These are phyloP conservation scores for Nasonia giraulti DNA, from an alignment of 1,140 invertebrate genomes.

Conservation along the genomic window DNA sequence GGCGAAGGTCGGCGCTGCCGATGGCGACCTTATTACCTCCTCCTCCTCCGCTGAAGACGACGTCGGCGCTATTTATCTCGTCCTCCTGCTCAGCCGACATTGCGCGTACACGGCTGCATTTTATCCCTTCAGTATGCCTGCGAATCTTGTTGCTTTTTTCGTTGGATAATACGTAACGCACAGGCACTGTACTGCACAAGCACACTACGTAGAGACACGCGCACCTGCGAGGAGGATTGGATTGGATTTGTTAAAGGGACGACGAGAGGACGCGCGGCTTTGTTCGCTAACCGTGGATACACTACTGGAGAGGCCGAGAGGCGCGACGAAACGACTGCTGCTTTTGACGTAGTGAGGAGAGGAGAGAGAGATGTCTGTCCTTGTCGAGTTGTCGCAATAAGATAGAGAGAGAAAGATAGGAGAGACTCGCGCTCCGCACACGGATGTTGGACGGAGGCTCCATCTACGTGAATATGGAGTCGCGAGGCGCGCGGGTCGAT, in stretches of 20 bases:
- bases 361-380: too few relatives aligned
- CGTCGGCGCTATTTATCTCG: neutral
- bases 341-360: neutral
- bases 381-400: too few relatives aligned
- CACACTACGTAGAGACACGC: too few relatives aligned
- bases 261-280: neutral
- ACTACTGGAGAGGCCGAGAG: neutral
- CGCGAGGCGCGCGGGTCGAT: too few relatives aligned
- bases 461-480: too few relatives aligned
- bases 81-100: constrained; percentile 26
- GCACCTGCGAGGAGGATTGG: neutral
- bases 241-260: neutral
- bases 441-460: too few relatives aligned
- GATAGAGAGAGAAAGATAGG: too few relatives aligned
- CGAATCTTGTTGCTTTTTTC: too few relatives aligned
- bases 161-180: too few relatives aligned
- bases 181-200: neutral
- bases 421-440: too few relatives aligned
- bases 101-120: constrained; percentile 12
- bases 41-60: neutral
- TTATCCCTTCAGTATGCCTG: neutral
- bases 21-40: neutral
- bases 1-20: constrained; percentile 3
- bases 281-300: neutral
- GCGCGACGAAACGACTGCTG: neutral